These are phyloP conservation scores for Megaceryle maxima DNA, from an alignment of 2,113 vertebrate species.

Conservation along the genomic window DNA sequence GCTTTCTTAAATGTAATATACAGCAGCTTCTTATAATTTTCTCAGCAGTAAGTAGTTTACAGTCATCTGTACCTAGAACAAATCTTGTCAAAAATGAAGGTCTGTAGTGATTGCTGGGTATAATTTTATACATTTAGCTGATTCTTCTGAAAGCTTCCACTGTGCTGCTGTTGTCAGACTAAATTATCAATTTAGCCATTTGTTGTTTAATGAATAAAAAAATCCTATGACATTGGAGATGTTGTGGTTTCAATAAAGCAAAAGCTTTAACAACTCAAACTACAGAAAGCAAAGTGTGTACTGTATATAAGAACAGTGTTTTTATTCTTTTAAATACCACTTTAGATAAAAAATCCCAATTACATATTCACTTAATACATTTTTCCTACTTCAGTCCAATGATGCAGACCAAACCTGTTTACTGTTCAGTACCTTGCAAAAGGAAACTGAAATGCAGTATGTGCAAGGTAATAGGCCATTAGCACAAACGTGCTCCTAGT, in stretches of 20 bases:
- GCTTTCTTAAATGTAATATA: conserved; percentile 40
- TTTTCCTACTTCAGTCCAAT: conserved; percentile 43
- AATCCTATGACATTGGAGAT: conserved; percentile 52
- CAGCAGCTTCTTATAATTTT: conserved; percentile 70
- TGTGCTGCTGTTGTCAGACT: conserved; percentile 59
- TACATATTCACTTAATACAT: conserved; percentile 59
- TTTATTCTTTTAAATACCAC: conserved; percentile 60
- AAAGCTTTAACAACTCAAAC: conserved; percentile 50
- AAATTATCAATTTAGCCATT: conserved; percentile 72
- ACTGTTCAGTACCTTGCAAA: conserved; percentile 46
- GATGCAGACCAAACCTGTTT: conserved; percentile 63
- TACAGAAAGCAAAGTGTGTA: conserved; percentile 62
- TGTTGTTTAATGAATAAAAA: conserved; percentile 69
- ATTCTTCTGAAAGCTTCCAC: conserved; percentile 69
- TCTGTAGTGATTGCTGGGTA: conserved; percentile 63
- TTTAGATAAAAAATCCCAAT: conserved; percentile 32
- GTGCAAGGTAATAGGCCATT: conserved; percentile 70
- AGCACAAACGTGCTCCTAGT: conserved; percentile 46
- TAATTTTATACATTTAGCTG: conserved; percentile 69
- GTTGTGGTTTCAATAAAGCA: conserved; percentile 61
- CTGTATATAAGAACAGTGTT: conserved; percentile 42
- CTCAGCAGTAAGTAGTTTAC: conserved; percentile 51
- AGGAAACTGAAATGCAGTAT: conserved; percentile 54
- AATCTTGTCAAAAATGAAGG: conserved; percentile 69
- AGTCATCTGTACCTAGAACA: conserved; percentile 63